Conservation (phyloP, 2,888 invertebrate species). For the Psococerastis gibbosa region DNA sequence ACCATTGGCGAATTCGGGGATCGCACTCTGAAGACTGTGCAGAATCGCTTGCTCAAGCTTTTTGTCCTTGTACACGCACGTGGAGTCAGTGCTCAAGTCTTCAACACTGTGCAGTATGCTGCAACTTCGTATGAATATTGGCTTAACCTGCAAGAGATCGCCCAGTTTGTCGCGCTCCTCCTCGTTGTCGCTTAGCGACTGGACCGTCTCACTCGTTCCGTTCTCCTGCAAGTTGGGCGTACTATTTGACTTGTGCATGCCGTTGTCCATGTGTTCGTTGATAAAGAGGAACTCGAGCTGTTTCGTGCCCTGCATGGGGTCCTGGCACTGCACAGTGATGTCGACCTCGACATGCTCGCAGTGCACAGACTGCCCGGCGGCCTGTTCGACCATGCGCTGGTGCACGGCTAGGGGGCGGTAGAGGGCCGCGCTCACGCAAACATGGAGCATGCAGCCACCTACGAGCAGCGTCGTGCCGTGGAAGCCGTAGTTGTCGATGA, state of each 20-base stretch:
- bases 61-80: slow-evolving; percentile 47
- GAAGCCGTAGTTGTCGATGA: slow-evolving; percentile 55
- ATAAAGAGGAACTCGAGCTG: slow-evolving; percentile 25
- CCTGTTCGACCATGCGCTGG: slow-evolving; percentile 12
- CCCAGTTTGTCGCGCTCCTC: slow-evolving; percentile 36
- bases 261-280: slow-evolving; percentile 18
- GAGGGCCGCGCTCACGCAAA: slow-evolving; percentile 48
- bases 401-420: slow-evolving; percentile 37
- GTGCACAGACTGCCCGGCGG: not conserved
- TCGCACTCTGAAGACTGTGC: slow-evolving; percentile 6
- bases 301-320: slow-evolving; percentile 14
- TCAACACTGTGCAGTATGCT: slow-evolving; percentile 55
- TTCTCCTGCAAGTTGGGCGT: slow-evolving; percentile 3
- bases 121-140: slow-evolving; percentile 44
- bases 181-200: slow-evolving; percentile 27
- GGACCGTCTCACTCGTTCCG: slow-evolving; percentile 23
- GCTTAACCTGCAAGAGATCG: slow-evolving; percentile 32
- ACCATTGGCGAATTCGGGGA: slow-evolving; percentile 3
- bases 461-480: slow-evolving; percentile 50
- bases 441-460: slow-evolving; percentile 55
- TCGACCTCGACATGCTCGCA: not conserved
- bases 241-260: slow-evolving; percentile 6
- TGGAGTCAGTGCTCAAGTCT: slow-evolving; percentile 53
- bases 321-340: slow-evolving; percentile 5
- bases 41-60: slow-evolving; percentile 5